phyloP scores from a whole-genome alignment of 2,797 vertebrate genomes.

The Buphagus erythrorhynchus region DNA sequence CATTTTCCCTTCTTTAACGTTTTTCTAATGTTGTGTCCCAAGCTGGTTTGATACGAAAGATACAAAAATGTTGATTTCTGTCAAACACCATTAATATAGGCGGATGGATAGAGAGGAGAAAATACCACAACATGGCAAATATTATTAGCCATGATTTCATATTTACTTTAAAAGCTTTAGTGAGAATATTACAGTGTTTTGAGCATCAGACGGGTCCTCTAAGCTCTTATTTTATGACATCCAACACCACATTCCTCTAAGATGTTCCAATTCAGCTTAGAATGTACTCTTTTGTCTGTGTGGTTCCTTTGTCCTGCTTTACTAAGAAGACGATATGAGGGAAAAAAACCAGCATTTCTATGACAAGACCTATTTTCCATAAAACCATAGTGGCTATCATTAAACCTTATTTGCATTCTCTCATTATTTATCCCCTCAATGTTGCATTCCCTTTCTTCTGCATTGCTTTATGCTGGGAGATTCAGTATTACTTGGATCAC shows the following conservation, averaged over 20 bases:
- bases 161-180: background rate
- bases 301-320: background rate
- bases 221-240: background rate
- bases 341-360: background rate
- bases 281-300: background rate
- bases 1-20: background rate
- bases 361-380: background rate
- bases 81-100: background rate
- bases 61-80: background rate
- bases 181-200: background rate
- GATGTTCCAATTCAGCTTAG: background rate
- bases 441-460: background rate
- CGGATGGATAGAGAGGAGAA: background rate
- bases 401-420: background rate
- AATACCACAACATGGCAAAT: background rate
- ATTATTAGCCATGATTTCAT: background rate
- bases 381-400: background rate
- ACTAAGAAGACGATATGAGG: background rate
- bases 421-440: background rate
- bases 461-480: background rate
- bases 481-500: background rate
- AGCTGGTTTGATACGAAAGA: background rate
- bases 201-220: background rate
- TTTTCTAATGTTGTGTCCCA: background rate
- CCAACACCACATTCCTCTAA: background rate